These are phyloP conservation scores for Drosophila ambigua DNA, from an alignment of 1,140 invertebrate species.

Conservation along the genomic window DNA sequence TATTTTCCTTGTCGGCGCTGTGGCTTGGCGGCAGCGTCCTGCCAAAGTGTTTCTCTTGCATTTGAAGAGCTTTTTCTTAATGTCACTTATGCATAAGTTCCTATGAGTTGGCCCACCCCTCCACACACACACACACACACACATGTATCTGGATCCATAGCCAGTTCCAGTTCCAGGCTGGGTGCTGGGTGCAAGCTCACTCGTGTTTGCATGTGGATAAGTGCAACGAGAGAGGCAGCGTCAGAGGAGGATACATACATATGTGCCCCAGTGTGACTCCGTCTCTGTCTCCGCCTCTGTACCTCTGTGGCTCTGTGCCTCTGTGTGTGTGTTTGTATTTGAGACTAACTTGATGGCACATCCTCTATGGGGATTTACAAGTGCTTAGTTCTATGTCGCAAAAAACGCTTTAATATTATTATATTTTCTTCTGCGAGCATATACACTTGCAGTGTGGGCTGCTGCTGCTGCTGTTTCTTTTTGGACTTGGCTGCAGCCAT, in stretches of 20 bases:
- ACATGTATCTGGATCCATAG: constrained; percentile 33
- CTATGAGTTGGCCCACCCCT: constrained; percentile 69
- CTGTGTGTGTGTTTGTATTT: constrained; percentile 66
- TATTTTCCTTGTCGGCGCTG: constrained; percentile 60
- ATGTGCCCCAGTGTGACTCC: constrained; percentile 30
- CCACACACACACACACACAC: constrained; percentile 19
- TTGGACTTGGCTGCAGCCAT: constrained; percentile 38
- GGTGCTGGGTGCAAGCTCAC: constrained; percentile 40
- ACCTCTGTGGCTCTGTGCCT: neutral
- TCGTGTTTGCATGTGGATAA: constrained; percentile 75
- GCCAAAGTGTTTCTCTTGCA: constrained; percentile 81
- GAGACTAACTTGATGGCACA: constrained; percentile 82
- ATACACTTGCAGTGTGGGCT: constrained; percentile 48
- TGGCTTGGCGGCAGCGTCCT: constrained; percentile 48
- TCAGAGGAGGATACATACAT: constrained; percentile 27
- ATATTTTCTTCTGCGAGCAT: constrained; percentile 73
- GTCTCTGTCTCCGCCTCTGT: neutral
- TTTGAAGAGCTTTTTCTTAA: constrained; percentile 83
- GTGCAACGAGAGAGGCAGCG: constrained; percentile 41
- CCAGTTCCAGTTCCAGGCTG: constrained; percentile 29
- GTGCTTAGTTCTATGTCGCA: constrained; percentile 82
- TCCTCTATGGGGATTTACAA: constrained; percentile 82
- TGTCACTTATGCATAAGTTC: constrained; percentile 83
- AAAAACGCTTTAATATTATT: constrained; percentile 83
- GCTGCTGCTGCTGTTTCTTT: constrained; percentile 49